A percentile compares a stretch with the other conserved stretches of the same genome.
Evolutionary conservation across 2,797 vertebrate species (phyloP).

Genomic region (Arrhamphus sclerolepis): DNA sequence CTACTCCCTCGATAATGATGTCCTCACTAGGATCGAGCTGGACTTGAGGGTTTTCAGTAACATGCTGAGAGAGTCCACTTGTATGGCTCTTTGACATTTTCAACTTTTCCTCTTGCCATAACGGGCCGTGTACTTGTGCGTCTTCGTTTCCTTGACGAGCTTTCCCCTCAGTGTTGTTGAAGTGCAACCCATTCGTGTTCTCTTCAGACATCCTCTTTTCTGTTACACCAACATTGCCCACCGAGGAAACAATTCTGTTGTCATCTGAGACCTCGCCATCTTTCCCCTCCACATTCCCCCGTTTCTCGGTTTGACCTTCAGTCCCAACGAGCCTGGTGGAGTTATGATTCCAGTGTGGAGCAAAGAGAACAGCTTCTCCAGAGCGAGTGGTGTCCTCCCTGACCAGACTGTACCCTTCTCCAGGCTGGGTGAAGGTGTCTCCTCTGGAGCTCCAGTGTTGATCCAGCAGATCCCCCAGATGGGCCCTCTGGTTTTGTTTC

Average conservation of each 20-base stretch:
- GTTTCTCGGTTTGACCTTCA: conserved; percentile 27
- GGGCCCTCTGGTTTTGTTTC: conserved; percentile 79
- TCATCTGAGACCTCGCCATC: conserved; percentile 19
- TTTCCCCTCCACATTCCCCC: conserved; percentile 22
- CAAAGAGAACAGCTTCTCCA: conserved; percentile 42
- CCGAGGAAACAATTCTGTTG: conserved; percentile 44
- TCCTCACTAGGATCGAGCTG: conserved; percentile 31
- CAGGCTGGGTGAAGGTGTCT: conserved; percentile 63
- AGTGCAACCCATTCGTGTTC: conserved; percentile 11
- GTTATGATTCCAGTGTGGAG: conserved; percentile 68
- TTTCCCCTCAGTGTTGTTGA: conserved; percentile 50
- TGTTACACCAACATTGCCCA: conserved; percentile 29
- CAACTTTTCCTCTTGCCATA: conserved; percentile 44
- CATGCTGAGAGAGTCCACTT: conserved; percentile 29
- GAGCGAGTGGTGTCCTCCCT: conserved; percentile 39
- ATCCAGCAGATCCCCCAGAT: conserved; percentile 75
- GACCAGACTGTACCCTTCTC: conserved; percentile 59
- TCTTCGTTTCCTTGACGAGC: conserved; percentile 14
- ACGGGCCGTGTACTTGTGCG: conserved; percentile 41
- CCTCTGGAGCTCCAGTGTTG: conserved; percentile 73
- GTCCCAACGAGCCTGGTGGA: conserved; percentile 51
- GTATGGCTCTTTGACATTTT: conserved; percentile 45
- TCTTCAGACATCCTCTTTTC: conserved; percentile 26
- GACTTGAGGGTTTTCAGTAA: conserved; percentile 40
- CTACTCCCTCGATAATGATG: conserved; percentile 16